Evolutionary conservation across 2,797 vertebrate species (phyloP), one percentile per base, ranked within the genome.

Genomic region (Onychomys arenicola): DNA sequence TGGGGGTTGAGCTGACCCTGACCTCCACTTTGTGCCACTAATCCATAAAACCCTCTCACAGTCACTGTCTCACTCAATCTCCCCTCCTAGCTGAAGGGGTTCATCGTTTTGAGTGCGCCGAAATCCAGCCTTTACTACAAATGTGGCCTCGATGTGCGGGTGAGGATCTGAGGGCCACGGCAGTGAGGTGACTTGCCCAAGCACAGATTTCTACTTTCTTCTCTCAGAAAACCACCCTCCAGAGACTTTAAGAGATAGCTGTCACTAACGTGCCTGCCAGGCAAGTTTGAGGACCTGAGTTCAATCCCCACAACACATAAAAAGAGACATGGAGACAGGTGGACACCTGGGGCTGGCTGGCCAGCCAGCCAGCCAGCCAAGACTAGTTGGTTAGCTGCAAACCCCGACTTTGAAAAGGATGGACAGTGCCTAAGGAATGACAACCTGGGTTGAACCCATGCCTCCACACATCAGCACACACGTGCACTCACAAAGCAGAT

Each of bases 151-250:
- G 49, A n/a, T 89, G 85, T 57, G 65, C 10, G 29, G 57, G 75
- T 91, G 34, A 89, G 23, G 55, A 46, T 59, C 2, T 92, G 40
- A 82, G 73, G 69, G 37, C 73, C 9, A 1, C 17, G 77, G 29
- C 76, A 59, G 83, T 32, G 65, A 89, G 92, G 49, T 37, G 27
- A 95, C 78, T 83, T 93, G 49, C 25, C 27, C 12, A 37, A 96
- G 86, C 46, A 61, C 12, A 81, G n/a, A 95, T 63, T 9, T 57
- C 27, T n/a, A 29, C 37, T 76, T 89, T 75, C 73, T 77, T 49
- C 40, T 61, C 95, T 37, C 40, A 71, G 89, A 91, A 84, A 90
- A n/a, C 16, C 16, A 91, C 55, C n/a, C 37, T 67, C 49, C 32
- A 67, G 21, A 25, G 61, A 49, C 46, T 34, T 21, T n/a, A 32